A percentile compares a stretch with the other conserved stretches of the same genome.
These are phyloP conservation scores for Smittia sp. DNA, from an alignment of 2,888 invertebrate species.

Conservation along the genomic window DNA sequence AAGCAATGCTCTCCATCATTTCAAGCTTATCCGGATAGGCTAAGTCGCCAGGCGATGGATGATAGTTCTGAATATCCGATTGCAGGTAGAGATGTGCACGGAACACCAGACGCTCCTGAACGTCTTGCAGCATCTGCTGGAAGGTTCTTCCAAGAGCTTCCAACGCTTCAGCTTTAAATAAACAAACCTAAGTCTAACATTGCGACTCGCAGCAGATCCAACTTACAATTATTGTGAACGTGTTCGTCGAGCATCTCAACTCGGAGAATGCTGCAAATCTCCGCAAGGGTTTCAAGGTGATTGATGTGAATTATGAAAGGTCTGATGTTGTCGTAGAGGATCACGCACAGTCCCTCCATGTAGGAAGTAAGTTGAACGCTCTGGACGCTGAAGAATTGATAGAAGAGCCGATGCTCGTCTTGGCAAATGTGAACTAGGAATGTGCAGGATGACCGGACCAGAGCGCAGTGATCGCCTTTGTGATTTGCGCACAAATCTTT, in stretches of 20 bases:
- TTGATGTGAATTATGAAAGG: slow-evolving; percentile 95
- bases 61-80: slow-evolving; percentile 82
- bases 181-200: slow-evolving; percentile 43
- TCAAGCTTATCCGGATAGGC: slow-evolving; percentile 96
- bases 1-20: slow-evolving; percentile 89
- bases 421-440: slow-evolving; percentile 90
- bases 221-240: slow-evolving; percentile 75
- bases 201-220: background rate
- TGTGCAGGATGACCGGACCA: slow-evolving; percentile 83
- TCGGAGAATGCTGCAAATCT: slow-evolving; percentile 89
- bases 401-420: slow-evolving; percentile 89
- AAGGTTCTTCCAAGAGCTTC: slow-evolving; percentile 74
- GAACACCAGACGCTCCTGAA: slow-evolving; percentile 94
- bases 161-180: slow-evolving; percentile 67
- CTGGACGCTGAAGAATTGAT: slow-evolving; percentile 78
- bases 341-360: slow-evolving; percentile 79
- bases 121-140: slow-evolving; percentile 84
- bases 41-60: slow-evolving; percentile 91
- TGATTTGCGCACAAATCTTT: slow-evolving; percentile 62
- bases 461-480: slow-evolving; percentile 74
- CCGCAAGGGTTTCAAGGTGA: slow-evolving; percentile 95
- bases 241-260: slow-evolving; percentile 91
- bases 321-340: slow-evolving; percentile 86
- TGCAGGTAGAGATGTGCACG: slow-evolving; percentile 91
- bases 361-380: slow-evolving; percentile 70